Conservation (phyloP, 2,113 vertebrate genomes). For the Gavia stellata region DNA sequence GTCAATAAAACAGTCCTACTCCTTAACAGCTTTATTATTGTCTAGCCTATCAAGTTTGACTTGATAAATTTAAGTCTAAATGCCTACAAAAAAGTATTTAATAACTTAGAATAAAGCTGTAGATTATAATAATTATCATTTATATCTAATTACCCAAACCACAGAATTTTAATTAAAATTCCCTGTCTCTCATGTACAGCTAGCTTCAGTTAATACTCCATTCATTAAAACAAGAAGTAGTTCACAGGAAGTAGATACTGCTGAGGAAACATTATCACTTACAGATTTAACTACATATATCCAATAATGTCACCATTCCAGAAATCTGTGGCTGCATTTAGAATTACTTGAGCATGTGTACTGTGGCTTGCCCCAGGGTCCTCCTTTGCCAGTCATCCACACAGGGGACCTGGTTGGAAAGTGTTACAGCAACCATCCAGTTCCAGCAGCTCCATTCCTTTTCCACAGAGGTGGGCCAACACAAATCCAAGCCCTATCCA, state of each 20-base stretch:
- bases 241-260: neutral
- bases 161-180: neutral
- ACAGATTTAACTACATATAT: neutral
- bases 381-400: neutral
- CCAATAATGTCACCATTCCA: neutral
- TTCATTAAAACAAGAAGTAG: neutral
- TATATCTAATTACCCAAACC: neutral
- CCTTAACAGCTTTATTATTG: neutral
- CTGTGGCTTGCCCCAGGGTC: neutral
- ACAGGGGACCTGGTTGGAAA: neutral
- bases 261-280: neutral
- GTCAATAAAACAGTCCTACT: neutral
- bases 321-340: neutral
- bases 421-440: rapidly evolving
- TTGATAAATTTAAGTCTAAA: neutral
- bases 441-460: neutral
- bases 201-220: neutral
- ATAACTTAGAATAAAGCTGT: neutral
- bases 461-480: neutral
- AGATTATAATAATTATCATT: neutral
- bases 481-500: neutral
- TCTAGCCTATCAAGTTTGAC: neutral
- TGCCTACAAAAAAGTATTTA: neutral
- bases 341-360: neutral
- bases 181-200: neutral